A percentile compares a stretch with the other conserved stretches of the same genome.
phyloP scores from a whole-genome alignment of 2,797 vertebrate species.

The Trichosurus vulpecula region DNA sequence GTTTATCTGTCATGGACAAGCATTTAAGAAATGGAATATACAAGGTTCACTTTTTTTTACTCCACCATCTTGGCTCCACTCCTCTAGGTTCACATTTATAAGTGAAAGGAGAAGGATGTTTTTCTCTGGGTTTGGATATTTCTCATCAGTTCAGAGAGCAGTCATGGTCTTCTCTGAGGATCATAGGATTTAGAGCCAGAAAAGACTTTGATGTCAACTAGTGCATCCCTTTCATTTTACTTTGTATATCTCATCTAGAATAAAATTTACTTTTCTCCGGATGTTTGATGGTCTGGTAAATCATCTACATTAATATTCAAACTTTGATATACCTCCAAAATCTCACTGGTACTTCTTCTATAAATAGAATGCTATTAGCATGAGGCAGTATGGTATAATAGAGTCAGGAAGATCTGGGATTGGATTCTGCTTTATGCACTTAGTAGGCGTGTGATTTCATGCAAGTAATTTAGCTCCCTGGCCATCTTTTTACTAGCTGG shows the following conservation, averaged over 20 bases:
- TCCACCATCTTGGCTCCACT: too few species aligned
- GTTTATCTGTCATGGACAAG: background rate
- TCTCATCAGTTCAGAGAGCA: background rate
- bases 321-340: background rate
- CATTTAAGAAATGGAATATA: background rate
- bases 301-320: background rate
- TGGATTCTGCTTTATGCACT: background rate
- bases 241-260: background rate
- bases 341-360: background rate
- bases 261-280: background rate
- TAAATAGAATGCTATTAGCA: background rate
- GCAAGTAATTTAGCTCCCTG: background rate
- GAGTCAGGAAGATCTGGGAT: background rate
- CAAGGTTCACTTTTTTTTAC: background rate
- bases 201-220: background rate
- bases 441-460: background rate
- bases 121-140: background rate
- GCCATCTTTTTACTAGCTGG: background rate
- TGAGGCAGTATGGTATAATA: background rate
- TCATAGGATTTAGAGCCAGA: background rate
- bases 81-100: background rate
- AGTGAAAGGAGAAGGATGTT: background rate
- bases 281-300: accelerated
- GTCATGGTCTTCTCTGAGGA: background rate
- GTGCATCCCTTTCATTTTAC: background rate